Conservation (phyloP, 64 coral and sea anemone species). For the Anthopleura sola region DNA sequence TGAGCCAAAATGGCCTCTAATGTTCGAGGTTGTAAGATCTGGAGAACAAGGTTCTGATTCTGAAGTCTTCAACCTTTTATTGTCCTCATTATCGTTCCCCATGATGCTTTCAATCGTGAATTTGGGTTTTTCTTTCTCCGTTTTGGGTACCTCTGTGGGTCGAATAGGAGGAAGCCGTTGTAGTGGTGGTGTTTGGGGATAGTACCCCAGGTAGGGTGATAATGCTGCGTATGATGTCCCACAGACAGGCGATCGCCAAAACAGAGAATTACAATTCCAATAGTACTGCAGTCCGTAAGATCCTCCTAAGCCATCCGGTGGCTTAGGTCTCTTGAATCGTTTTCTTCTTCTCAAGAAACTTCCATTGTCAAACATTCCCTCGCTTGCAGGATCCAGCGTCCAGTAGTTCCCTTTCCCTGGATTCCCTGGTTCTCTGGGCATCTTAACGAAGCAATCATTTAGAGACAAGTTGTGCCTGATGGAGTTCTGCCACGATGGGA, state of each 20-base stretch:
- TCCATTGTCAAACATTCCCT: constrained; percentile 99
- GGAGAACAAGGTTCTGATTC: neutral
- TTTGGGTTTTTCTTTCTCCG: constrained; percentile 30
- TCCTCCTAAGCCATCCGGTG: constrained; percentile 50
- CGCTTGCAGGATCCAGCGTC: constrained; percentile 93
- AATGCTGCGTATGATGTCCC: neutral
- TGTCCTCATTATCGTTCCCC: neutral
- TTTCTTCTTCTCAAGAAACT: constrained; percentile 94
- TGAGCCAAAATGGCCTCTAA: neutral
- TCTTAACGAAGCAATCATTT: constrained; percentile 99
- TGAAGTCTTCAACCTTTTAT: neutral
- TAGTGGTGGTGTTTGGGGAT: neutral
- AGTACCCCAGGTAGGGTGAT: neutral
- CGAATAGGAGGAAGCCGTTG: constrained; percentile 1
- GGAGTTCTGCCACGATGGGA: constrained; percentile 98
- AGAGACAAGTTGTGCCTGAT: constrained; percentile 96
- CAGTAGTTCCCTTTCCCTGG: constrained; percentile 99
- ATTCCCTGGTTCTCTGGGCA: constrained; percentile 94
- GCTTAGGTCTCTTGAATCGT: constrained; percentile 85
- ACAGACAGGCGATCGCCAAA: constrained; percentile 50
- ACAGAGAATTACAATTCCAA: constrained; percentile 64
- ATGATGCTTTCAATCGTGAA: constrained; percentile 24
- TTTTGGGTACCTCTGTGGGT: neutral
- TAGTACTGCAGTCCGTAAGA: constrained; percentile 70
- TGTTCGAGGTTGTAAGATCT: neutral